Evolutionary conservation across 1,140 invertebrate genomes (phyloP).

Genomic region (Sipha flava): DNA sequence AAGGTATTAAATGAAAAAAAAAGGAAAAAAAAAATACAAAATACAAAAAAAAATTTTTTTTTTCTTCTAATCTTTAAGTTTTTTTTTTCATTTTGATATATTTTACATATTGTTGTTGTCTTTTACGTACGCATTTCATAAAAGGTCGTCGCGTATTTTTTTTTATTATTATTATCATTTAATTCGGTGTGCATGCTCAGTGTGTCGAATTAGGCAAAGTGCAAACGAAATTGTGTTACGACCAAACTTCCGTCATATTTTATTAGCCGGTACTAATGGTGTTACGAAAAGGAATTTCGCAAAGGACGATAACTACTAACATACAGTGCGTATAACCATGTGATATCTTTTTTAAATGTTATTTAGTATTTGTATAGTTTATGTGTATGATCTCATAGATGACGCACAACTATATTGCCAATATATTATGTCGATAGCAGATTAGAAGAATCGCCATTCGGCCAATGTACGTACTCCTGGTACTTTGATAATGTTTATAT

Average conservation of each 20-base stretch:
- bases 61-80: background rate
- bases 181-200: background rate
- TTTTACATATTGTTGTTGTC: background rate
- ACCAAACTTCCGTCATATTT: background rate
- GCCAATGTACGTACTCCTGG: background rate
- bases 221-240: background rate
- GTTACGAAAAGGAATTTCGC: slow-evolving; percentile 20
- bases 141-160: background rate
- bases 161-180: background rate
- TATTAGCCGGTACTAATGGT: slow-evolving; percentile 9
- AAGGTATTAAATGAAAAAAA: background rate
- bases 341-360: background rate
- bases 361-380: background rate
- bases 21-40: background rate
- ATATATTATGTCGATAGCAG: background rate
- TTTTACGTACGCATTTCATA: background rate
- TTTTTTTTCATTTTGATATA: background rate
- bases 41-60: background rate
- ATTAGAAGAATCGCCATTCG: background rate
- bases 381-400: background rate
- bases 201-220: background rate
- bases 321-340: slow-evolving; percentile 11
- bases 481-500: background rate
- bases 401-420: background rate
- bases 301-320: slow-evolving; percentile 12